These are phyloP conservation scores for Cryptocephalus moraei DNA, from an alignment of 2,888 invertebrate genomes.

Conservation along the genomic window DNA sequence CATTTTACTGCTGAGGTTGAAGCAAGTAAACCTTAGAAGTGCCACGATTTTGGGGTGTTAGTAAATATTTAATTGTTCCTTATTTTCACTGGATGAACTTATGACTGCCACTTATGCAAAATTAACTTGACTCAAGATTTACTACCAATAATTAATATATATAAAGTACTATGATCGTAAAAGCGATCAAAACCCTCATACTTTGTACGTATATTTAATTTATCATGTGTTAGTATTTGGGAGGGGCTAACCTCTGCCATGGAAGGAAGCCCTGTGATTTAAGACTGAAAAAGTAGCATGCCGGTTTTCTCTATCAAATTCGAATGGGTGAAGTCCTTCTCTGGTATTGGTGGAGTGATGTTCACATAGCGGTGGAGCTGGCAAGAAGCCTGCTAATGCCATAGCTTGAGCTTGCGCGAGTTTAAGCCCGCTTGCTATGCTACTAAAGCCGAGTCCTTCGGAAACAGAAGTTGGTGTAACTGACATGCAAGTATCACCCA, in stretches of 20 bases:
- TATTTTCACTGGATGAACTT: too few species aligned
- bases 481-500: conserved; percentile 32
- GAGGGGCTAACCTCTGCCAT: conserved; percentile 50
- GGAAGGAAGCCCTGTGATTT: conserved; percentile 53
- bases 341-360: conserved; percentile 5
- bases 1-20: too few species aligned
- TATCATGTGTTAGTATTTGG: too few species aligned
- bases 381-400: conserved; percentile 58
- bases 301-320: conserved; percentile 32
- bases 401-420: conserved; percentile 63
- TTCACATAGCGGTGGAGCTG: conserved; percentile 33
- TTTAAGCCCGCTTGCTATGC: conserved; percentile 58
- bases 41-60: too few species aligned
- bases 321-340: conserved; percentile 13
- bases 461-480: conserved; percentile 28
- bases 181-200: too few species aligned
- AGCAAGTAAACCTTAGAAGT: too few species aligned
- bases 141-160: too few species aligned
- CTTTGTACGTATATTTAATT: too few species aligned
- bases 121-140: too few species aligned
- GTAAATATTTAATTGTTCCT: too few species aligned
- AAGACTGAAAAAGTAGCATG: conserved; percentile 37
- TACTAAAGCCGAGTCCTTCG: conserved; percentile 41
- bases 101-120: too few species aligned
- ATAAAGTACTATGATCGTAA: too few species aligned